Evolutionary conservation across 2,888 invertebrate species (phyloP), one percentile per base, ranked within the genome.

Genomic region (Hypselothyrea guttata): DNA sequence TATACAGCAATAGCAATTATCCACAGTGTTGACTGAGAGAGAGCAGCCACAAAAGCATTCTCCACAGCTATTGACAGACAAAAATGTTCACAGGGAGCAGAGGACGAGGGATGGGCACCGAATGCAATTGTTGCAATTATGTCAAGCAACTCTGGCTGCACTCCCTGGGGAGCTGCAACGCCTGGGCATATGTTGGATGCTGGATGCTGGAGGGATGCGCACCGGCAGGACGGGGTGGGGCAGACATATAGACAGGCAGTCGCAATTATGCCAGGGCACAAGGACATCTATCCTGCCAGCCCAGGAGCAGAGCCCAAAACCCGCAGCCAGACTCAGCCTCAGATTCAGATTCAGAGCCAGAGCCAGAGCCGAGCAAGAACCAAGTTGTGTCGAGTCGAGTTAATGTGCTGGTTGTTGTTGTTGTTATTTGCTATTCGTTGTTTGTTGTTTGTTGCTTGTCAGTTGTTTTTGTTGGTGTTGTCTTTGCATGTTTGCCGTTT

Each of bases 121-220:
- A 76, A 52, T 78, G 65, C 71, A 75, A 82, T 75, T 78, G 79
- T 78, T 78, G 71, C 83, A 78, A 82, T 82, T 82, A 71, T 82
- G 68, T 60, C 65, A 53, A 46, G 42, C 82, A 67, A 62, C 52
- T 55, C 48, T 22, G 27, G 58, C 47, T 38, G 3, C 37, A 38
- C 51, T 31, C 44, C 27, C 45, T 38, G 15, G 15, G 37, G 15
- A 15, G 2, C 1, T 27, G 30, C 30, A 58, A 1, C 18, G 35
- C 35, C 46, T 42, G 7, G 28, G 48, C 68, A 73, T 57, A 53
- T 67, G 61, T 49, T 47, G 40, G n/a, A n/a, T n/a, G n/a, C n/a
- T n/a, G n/a, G n/a, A n/a, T n/a, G n/a, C n/a, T n/a, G n/a, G 45
- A 18, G 27, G 7, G 28, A 41, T 18, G 11, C 47, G 33, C 8